phyloP scores from a whole-genome alignment of 2,797 vertebrate genomes.

The Neoniphon sammara region DNA sequence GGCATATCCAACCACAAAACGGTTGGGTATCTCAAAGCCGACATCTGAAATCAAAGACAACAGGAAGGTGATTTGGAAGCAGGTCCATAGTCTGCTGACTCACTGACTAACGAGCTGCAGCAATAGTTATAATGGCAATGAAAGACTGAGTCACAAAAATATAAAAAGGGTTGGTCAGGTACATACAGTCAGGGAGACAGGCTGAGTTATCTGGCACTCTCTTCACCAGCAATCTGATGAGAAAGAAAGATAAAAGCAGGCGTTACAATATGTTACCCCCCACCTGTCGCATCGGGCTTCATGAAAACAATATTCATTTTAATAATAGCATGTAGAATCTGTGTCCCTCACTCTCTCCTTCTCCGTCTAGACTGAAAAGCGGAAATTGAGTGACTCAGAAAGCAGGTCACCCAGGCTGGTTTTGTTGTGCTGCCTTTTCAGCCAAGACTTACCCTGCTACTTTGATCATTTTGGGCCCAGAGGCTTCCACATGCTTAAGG shows the following conservation, averaged over 20 bases:
- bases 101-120: conserved; percentile 21
- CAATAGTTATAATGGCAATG: conserved; percentile 26
- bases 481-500: conserved; percentile 87
- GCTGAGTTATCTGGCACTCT: conserved; percentile 83
- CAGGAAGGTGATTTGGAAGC: conserved; percentile 18
- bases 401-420: conserved; percentile 37
- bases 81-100: conserved; percentile 40
- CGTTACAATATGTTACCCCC: conserved; percentile 19
- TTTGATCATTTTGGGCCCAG: conserved; percentile 93
- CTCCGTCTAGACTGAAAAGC: conserved; percentile 60
- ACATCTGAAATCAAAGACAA: conserved; percentile 83
- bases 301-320: conserved; percentile 26
- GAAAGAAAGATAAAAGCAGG: conserved; percentile 48
- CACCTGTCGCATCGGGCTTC: not conserved
- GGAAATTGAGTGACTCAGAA: conserved; percentile 59
- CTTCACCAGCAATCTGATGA: conserved; percentile 91
- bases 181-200: conserved; percentile 92
- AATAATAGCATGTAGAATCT: conserved; percentile 10
- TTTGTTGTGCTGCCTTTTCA: conserved; percentile 42
- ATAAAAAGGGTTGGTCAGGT: conserved; percentile 41
- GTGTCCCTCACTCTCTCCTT: conserved; percentile 18
- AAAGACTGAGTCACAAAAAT: conserved; percentile 52
- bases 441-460: conserved; percentile 88
- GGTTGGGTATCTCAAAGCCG: conserved; percentile 95
- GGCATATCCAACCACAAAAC: conserved; percentile 94